phyloP scores from a whole-genome alignment of 2,113 vertebrate genomes.

The Oophaga pumilio region DNA sequence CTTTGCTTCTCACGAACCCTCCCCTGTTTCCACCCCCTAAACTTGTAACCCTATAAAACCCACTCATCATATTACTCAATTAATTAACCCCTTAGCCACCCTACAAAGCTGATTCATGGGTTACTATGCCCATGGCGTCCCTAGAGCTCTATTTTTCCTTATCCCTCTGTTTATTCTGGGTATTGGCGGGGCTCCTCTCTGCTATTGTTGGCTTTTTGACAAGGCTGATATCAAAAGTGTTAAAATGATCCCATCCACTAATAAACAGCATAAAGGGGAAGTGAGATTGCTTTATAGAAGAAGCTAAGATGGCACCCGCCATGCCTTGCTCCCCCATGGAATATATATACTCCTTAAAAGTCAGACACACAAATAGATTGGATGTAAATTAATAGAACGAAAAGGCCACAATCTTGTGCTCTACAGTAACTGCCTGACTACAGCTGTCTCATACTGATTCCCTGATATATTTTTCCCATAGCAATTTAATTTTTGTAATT shows the following conservation, averaged over 20 bases:
- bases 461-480: conserved; percentile 13
- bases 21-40: too few species aligned
- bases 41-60: too few species aligned
- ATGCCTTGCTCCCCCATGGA: neutral
- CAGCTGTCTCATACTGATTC: conserved; percentile 35
- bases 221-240: neutral
- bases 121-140: too few species aligned
- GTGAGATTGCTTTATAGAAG: neutral
- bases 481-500: conserved; percentile 48
- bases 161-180: too few species aligned
- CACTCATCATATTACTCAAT: too few species aligned
- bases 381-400: conserved; percentile 31
- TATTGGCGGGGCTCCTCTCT: too few species aligned
- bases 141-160: too few species aligned
- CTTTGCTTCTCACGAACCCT: too few species aligned
- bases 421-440: neutral
- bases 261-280: neutral
- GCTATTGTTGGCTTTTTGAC: neutral
- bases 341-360: conserved; percentile 28
- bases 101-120: too few species aligned
- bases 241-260: neutral
- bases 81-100: too few species aligned
- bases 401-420: conserved; percentile 13
- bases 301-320: neutral
- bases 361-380: neutral